A percentile compares a stretch with the other conserved stretches of the same genome.
Conservation (phyloP, 2,888 invertebrate species). For the Melangyna quadrimaculata region DNA sequence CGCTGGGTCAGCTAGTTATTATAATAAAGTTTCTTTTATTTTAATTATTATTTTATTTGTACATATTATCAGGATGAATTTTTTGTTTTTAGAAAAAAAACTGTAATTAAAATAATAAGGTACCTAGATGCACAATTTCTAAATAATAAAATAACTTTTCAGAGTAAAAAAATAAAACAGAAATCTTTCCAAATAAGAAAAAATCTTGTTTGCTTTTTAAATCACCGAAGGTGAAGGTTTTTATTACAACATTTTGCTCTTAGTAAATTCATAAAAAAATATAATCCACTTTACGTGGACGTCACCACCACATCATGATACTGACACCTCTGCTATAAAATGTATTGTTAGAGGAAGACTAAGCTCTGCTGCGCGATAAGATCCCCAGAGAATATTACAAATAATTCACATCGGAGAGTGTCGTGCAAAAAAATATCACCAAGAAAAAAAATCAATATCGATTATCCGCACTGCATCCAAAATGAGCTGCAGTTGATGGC, state of each 20-base stretch:
- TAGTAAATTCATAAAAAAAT: neutral
- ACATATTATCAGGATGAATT: too few relatives aligned
- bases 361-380: neutral
- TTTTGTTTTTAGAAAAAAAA: too few relatives aligned
- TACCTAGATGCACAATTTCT: too few relatives aligned
- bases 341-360: neutral
- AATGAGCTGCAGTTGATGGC: conserved; percentile 55
- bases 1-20: too few relatives aligned
- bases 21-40: too few relatives aligned
- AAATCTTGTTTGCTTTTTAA: neutral
- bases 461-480: conserved; percentile 62
- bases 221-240: neutral
- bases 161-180: too few relatives aligned
- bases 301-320: neutral
- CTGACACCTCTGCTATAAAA: neutral
- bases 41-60: too few relatives aligned
- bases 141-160: too few relatives aligned
- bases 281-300: neutral
- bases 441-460: conserved; percentile 27
- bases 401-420: conserved; percentile 45
- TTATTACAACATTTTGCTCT: neutral
- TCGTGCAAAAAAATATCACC: conserved; percentile 6
- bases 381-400: conserved; percentile 55
- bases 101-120: too few relatives aligned
- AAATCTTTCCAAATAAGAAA: too few relatives aligned